Percentiles rank a stretch among this genome's conserved stretches.
phyloP scores from a whole-genome alignment of 1,140 invertebrate genomes.

The Cryptotermes secundus region DNA sequence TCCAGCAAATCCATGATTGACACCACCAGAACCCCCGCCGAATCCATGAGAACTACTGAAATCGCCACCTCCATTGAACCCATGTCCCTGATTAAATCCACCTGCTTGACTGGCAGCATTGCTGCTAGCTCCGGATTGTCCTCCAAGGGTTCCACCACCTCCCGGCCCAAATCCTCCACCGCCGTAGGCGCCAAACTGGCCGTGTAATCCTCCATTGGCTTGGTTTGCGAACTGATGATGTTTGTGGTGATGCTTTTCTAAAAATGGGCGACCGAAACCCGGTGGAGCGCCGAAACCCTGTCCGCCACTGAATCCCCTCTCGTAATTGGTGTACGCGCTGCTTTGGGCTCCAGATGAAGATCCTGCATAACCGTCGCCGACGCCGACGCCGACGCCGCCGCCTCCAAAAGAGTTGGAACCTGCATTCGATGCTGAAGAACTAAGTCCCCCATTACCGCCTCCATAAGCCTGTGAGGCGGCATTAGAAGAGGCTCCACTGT shows the following conservation, averaged over 20 bases:
- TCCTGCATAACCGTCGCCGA: background rate
- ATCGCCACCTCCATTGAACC: background rate
- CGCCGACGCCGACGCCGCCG: background rate
- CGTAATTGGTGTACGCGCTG: background rate
- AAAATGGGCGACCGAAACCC: no score
- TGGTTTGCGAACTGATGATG: background rate
- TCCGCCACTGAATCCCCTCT: background rate
- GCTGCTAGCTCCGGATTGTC: no score
- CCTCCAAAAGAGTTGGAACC: background rate
- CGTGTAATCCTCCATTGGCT: background rate
- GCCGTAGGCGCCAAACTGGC: background rate
- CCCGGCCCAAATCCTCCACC: background rate
- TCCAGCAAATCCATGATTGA: background rate
- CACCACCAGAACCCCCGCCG: background rate
- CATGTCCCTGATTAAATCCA: background rate
- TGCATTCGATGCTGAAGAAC: background rate
- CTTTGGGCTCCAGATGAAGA: background rate
- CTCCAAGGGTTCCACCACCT: background rate
- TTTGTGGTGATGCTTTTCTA: background rate
- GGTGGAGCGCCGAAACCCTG: background rate
- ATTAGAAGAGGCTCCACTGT: constrained; percentile 8
- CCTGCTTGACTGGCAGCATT: no score
- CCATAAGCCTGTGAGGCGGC: background rate
- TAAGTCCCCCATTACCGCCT: background rate
- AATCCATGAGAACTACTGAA: background rate